These are phyloP conservation scores for Bombus waltoni DNA, from an alignment of 1,140 invertebrate genomes.

Conservation along the genomic window DNA sequence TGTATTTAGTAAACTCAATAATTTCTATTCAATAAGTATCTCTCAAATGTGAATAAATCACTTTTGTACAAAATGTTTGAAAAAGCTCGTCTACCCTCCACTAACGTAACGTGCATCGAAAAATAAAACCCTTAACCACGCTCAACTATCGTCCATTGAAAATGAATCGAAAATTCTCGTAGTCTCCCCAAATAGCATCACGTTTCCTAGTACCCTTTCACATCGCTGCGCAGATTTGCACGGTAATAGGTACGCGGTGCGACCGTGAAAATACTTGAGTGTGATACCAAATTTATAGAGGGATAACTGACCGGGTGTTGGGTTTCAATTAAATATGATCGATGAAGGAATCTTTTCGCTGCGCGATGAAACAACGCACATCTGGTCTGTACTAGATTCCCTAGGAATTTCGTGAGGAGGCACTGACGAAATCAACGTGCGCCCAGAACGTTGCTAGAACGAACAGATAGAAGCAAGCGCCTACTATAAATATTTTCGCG, in stretches of 20 bases:
- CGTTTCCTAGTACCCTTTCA: neutral
- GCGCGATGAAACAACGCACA: conserved; percentile 4
- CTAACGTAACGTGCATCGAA: neutral
- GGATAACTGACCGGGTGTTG: conserved; percentile 59
- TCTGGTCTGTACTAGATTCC: conserved; percentile 6
- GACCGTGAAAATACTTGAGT: conserved; percentile 61
- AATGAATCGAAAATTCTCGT: neutral
- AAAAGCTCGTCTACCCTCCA: neutral
- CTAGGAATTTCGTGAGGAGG: conserved; percentile 2
- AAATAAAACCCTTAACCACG: neutral
- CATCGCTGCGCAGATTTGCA: neutral
- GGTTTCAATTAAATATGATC: conserved; percentile 77
- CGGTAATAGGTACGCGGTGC: neutral
- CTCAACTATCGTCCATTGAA: neutral
- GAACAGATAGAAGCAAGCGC: conserved; percentile 23
- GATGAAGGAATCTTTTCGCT: conserved; percentile 59
- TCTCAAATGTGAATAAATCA: too few species aligned
- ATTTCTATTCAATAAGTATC: neutral
- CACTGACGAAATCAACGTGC: neutral
- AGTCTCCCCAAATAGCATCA: neutral
- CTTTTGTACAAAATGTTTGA: too few species aligned
- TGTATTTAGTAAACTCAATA: too few species aligned
- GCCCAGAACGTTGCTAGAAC: neutral
- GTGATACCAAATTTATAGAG: conserved; percentile 66
- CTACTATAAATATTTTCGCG: conserved; percentile 66